Evolutionary conservation across 2,888 invertebrate genomes (phyloP), one percentile per base, ranked within the genome.

Genomic region (Drosophila algonquin): DNA sequence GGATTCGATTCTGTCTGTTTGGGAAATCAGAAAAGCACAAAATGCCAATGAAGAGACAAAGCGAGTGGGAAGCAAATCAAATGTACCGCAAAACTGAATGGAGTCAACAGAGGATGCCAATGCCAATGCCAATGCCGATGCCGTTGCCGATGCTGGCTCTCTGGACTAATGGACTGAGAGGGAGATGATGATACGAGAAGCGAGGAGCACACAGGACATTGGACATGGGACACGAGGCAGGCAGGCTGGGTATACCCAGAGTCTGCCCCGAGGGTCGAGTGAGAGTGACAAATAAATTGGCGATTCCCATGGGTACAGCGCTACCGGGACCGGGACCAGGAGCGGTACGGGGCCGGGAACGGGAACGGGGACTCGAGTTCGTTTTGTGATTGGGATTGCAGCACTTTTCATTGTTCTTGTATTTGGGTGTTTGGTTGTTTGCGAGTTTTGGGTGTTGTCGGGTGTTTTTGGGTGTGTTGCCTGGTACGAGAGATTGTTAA

Each of bases 81-180:
- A 85, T 87, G 87, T 86, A 87, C 85, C 85, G 85, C 85, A 86
- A 86, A 85, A 86, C 80, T 82, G 85, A 82, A 85, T 85, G 81
- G 83, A 86, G 85, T 87, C 85, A 80, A 83, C 87, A 81, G 46
- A 46, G 46, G n/a, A n/a, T 35, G 35, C 35, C 35, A 12, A 35
- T 35, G 35, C 35, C 35, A 12, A 12, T 35, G 35, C 12, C 35
- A 14, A 30, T 30, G 27, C 30, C 30, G 50, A 50, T 63, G 65
- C 32, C 32, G 65, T 54, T 50, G 63, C 32, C 32, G 65, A 65
- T 45, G 63, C 65, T 54, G 54, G 16, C 63, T 65, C 65, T 16
- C 65, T 16, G 21, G 82, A 79, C 82, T 80, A 84, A 80, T 73
- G 79, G 82, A 77, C 80, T 77, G 71, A 69, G 70, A 58, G 58